Conservation (phyloP, 2,113 vertebrate genomes). For the Columba janthina region DNA sequence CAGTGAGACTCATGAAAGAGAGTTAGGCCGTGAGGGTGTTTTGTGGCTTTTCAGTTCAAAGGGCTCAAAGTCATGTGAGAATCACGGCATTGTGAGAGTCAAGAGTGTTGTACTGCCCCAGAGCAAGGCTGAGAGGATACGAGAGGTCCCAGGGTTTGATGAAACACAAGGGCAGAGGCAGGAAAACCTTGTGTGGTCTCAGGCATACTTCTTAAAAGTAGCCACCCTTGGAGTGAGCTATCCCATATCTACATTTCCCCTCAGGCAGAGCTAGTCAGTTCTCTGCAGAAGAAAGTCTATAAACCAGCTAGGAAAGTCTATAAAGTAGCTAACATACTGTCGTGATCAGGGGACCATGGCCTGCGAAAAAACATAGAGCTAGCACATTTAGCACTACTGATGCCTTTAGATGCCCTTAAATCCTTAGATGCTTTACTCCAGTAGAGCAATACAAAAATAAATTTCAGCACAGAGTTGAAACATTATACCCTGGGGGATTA, state of each 20-base stretch:
- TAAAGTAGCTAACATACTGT: neutral
- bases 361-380: neutral
- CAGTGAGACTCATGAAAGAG: neutral
- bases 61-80: neutral
- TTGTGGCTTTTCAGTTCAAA: neutral
- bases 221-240: neutral
- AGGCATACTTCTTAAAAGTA: neutral
- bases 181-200: neutral
- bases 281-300: neutral
- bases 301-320: neutral
- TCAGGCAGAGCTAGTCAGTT: neutral
- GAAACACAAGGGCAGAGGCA: neutral
- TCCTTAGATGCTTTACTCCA: neutral
- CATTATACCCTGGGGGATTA: neutral
- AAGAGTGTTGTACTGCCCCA: neutral
- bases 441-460: neutral
- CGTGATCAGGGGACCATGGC: neutral
- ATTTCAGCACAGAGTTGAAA: neutral
- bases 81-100: neutral
- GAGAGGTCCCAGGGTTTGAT: neutral
- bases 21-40: neutral
- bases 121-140: neutral
- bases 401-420: neutral
- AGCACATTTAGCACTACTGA: neutral
- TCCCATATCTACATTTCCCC: neutral